A percentile compares a stretch with the other conserved stretches of the same genome.
phyloP scores from a whole-genome alignment of 1,140 invertebrate species.

The Charaxes varanes region DNA sequence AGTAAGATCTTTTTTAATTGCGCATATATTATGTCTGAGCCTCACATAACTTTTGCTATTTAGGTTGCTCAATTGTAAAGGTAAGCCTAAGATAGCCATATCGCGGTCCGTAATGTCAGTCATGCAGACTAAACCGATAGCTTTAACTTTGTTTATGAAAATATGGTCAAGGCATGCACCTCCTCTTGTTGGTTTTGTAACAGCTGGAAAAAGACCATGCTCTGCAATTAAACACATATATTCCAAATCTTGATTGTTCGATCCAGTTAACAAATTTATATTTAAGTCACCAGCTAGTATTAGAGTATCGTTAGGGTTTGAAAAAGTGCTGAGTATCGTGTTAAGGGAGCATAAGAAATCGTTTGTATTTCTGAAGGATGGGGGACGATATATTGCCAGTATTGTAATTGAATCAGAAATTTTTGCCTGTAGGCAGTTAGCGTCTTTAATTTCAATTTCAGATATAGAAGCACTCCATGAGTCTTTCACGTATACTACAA shows the following conservation, averaged over 20 bases:
- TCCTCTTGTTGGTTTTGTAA: constrained; percentile 15
- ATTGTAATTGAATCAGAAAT: constrained; percentile 6
- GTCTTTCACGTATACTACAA: constrained; percentile 22
- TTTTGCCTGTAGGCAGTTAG: constrained; percentile 18
- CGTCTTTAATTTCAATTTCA: constrained; percentile 20
- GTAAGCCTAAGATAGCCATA: constrained; percentile 3
- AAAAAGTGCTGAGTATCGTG: neutral
- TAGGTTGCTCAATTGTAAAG: neutral
- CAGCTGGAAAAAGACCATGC: constrained; percentile 12
- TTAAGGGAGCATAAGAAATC: constrained; percentile 20
- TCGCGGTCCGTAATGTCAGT: constrained; percentile 14
- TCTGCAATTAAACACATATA: constrained; percentile 17
- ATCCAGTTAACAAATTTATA: constrained; percentile 10
- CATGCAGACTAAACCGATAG: constrained; percentile 10
- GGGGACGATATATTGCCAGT: constrained; percentile 17
- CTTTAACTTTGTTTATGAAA: constrained; percentile 7
- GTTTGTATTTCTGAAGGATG: constrained; percentile 11
- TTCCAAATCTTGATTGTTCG: constrained; percentile 4
- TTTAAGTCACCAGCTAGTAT: constrained; percentile 20
- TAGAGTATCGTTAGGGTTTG: neutral
- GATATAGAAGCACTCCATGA: constrained; percentile 2
- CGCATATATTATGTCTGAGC: constrained; percentile 4
- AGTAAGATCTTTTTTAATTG: constrained; percentile 5
- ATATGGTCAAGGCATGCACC: constrained; percentile 17
- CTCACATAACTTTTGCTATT: neutral